Base-by-base conservation (phyloP, 1,140 invertebrate genomes). In the Lepidurus arcticus region DNA sequence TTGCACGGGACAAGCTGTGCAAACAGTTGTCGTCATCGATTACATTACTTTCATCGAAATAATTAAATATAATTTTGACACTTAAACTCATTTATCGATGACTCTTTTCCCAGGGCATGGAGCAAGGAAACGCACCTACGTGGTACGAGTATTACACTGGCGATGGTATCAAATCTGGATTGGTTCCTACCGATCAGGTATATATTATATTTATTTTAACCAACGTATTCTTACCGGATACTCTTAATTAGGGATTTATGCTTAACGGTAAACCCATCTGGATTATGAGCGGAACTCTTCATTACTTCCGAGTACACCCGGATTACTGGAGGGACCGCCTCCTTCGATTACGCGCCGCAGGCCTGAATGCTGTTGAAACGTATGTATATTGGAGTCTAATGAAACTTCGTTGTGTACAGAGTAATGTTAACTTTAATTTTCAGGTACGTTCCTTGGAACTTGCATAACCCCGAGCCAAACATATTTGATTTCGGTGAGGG, bases 381-480 rank as follows among this genome's bases (percentile, higher is more conserved):
- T 87, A 84, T 84, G 83, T 82, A 75, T 44, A 42, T 78, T 16
- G n/a, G 26, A 26, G 24, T 9, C 7, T 7, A 21, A 24, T 26
- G 13, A 34, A 78, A 73, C 42, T 65, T 42, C 34, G 24, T 53
- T 21, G 43, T 42, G 43, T 43, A 13, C 21, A 26, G 44, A 13
- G 0, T 16, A 44, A 76, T n/a, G 24, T 13, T 44, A 26, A 16
- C 44, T 74, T n/a, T 42, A 1, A n/a, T 53, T 75, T 83, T 73
- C 78, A 88, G 86, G 7, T 88, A 88, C 83, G 85, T 88, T 26
- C 83, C 88, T 0, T 89, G 88, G 88, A 88, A 89, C 81, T 80
- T 88, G 7, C 88, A 89, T 81, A 87, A 89, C 82, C 84, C 85
- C 26, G 80, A 81, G 24, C 83, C 82, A 45, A 86, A 85, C 6